phyloP scores from a whole-genome alignment of 2,888 invertebrate species.

The Mycalesis mineus region DNA sequence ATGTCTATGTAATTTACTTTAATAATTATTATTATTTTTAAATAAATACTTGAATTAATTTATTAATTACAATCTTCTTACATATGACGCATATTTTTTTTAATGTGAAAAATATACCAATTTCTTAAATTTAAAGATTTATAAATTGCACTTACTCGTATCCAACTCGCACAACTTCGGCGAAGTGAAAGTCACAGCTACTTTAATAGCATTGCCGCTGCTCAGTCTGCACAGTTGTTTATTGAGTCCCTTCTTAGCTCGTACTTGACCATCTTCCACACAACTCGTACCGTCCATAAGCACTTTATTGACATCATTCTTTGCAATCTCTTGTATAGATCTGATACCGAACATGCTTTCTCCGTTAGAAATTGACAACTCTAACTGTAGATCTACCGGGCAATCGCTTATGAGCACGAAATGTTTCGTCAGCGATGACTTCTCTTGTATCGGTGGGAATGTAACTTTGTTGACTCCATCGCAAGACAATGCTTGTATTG shows the following conservation, averaged over 20 bases:
- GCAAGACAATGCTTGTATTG: conserved; percentile 59
- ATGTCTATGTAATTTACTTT: too few relatives aligned
- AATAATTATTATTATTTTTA: too few relatives aligned
- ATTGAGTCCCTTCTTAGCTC: conserved; percentile 47
- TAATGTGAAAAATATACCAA: too few relatives aligned
- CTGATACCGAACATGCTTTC: conserved; percentile 55
- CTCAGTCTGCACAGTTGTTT: conserved; percentile 62
- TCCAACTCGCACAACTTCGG: conserved; percentile 51
- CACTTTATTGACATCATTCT: conserved; percentile 57
- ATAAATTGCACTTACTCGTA: conserved; percentile 45
- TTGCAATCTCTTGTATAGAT: conserved; percentile 62
- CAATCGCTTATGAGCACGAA: conserved; percentile 64
- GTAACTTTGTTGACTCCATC: conserved; percentile 58
- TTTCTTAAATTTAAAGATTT: too few relatives aligned
- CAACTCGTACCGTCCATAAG: conserved; percentile 48
- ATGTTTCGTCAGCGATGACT: conserved; percentile 43
- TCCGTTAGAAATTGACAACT: conserved; percentile 50
- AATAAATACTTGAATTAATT: too few relatives aligned
- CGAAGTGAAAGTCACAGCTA: conserved; percentile 54
- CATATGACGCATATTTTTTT: too few relatives aligned
- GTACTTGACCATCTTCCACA: conserved; percentile 41
- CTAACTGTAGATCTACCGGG: conserved; percentile 56
- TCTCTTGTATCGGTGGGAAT: conserved; percentile 55
- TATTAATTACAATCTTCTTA: too few relatives aligned
- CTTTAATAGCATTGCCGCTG: conserved; percentile 59